Percentiles rank a stretch among this genome's conserved stretches.
phyloP scores from a whole-genome alignment of 2,797 vertebrate species.

The Sebastes minor region DNA sequence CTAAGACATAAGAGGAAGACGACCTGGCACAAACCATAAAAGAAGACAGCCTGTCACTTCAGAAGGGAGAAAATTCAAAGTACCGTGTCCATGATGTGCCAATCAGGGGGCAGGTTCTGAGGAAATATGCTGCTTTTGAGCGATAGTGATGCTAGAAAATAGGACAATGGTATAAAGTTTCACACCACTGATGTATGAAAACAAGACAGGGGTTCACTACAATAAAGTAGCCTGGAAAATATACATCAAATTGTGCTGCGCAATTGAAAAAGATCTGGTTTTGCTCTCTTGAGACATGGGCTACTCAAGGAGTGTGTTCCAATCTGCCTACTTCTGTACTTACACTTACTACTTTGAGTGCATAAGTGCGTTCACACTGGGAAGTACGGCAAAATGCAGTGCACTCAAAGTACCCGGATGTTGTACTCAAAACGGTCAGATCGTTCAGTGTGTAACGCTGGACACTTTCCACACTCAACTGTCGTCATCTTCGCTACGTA shows the following conservation, averaged over 20 bases:
- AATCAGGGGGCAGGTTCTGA: not conserved
- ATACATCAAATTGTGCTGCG: not conserved
- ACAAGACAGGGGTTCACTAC: not conserved
- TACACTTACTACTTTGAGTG: no score
- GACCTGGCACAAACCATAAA: not conserved
- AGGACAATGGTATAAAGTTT: not conserved
- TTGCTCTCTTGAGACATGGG: not conserved
- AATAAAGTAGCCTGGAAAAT: not conserved
- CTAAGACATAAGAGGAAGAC: not conserved
- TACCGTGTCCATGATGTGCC: slow-evolving; percentile 1
- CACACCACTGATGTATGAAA: not conserved
- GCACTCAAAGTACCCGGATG: no score
- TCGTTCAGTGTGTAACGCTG: no score
- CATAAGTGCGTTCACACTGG: no score
- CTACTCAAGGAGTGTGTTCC: not conserved
- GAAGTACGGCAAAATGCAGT: no score
- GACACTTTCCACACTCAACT: no score
- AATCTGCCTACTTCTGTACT: no score
- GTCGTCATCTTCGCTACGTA: no score
- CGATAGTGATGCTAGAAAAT: not conserved
- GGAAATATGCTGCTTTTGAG: not conserved
- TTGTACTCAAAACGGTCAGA: no score
- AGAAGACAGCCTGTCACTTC: slow-evolving; percentile 1
- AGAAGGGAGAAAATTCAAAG: not conserved
- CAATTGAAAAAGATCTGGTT: not conserved